These are phyloP conservation scores for Typhlomys cinereus DNA, from an alignment of 2,113 vertebrate genomes.

Conservation along the genomic window DNA sequence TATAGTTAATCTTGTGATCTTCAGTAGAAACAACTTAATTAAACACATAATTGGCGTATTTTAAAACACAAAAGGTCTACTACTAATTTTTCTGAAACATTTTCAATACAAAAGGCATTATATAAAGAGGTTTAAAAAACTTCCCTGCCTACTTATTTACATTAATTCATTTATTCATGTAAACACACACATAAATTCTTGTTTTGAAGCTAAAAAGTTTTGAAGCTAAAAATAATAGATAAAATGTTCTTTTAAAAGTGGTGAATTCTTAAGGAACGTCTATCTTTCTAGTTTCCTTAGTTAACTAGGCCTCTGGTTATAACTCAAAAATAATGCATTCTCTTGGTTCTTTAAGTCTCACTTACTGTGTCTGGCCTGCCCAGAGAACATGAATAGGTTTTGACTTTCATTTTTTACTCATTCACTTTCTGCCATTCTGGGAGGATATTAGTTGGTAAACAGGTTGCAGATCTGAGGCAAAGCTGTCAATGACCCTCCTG, in stretches of 20 bases:
- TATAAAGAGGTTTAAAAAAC: background rate
- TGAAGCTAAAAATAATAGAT: background rate
- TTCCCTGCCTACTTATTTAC: background rate
- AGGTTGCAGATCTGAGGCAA: background rate
- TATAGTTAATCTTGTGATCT: background rate
- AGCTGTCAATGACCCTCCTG: background rate
- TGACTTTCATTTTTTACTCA: background rate
- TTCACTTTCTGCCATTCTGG: background rate
- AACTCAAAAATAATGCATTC: background rate
- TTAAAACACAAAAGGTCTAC: background rate
- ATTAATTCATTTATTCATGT: background rate
- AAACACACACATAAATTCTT: background rate
- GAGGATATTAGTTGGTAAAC: background rate
- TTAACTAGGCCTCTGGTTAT: background rate
- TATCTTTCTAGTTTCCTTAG: background rate
- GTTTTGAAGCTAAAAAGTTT: background rate
- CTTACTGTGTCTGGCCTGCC: background rate
- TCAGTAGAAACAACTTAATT: too few species aligned
- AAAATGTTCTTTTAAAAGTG: background rate
- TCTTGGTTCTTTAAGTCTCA: background rate
- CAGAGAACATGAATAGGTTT: background rate
- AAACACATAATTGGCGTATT: background rate
- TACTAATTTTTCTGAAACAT: background rate
- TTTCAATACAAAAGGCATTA: background rate
- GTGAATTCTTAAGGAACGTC: conserved; percentile 8